Evolutionary conservation across 2,113 vertebrate genomes (phyloP).

Genomic region (Spilogale gracilis): DNA sequence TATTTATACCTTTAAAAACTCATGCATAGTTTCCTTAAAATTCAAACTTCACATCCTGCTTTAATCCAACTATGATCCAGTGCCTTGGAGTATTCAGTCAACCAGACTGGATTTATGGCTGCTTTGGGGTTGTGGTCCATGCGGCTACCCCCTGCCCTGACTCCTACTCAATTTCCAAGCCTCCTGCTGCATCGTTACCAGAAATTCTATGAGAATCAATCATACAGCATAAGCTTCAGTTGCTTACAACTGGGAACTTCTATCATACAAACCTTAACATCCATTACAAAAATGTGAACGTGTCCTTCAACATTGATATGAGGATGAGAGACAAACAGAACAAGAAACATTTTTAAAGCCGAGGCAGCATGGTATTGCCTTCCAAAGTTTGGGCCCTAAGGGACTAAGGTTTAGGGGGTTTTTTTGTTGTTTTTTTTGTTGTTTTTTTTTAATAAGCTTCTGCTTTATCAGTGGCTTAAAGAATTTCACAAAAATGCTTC

Average conservation of each 20-base stretch:
- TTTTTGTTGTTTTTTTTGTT: background rate
- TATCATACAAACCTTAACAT: background rate
- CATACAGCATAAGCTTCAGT: background rate
- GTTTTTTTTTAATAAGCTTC: background rate
- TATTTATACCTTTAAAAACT: background rate
- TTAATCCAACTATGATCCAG: background rate
- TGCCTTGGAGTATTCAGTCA: too few relatives aligned
- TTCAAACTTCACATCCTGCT: background rate
- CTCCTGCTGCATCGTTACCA: background rate
- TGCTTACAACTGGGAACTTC: background rate
- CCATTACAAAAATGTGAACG: background rate
- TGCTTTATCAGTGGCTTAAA: background rate
- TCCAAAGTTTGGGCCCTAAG: background rate
- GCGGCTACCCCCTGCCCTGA: background rate
- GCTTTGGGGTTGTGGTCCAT: background rate
- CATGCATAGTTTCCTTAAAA: background rate
- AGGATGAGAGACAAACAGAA: background rate
- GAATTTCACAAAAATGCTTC: conserved; percentile 35
- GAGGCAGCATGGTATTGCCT: background rate
- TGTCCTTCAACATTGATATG: background rate
- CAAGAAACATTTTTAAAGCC: background rate
- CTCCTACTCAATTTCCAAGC: conserved; percentile 30
- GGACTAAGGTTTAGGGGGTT: background rate
- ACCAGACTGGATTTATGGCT: background rate
- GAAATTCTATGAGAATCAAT: background rate